Base-by-base conservation (phyloP, 2,888 invertebrate genomes). In the Eupithecia abbreviata region DNA sequence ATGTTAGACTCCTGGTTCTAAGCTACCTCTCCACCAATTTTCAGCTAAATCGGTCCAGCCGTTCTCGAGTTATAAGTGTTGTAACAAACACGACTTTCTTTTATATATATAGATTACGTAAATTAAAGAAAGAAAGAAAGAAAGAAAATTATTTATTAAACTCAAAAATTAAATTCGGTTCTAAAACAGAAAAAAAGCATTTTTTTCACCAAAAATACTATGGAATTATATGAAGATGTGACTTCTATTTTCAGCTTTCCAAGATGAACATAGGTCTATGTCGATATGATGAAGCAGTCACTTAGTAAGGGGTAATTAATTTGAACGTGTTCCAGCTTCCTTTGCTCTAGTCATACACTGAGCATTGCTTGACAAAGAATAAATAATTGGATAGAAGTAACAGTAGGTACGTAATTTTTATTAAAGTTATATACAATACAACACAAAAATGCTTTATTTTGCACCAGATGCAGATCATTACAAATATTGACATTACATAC, bases 251-350 rank as follows among this genome's bases (percentile, higher is more conserved):
- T 18, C 13, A 77, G 74, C 15, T 72, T 79, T 77, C 77, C 78
- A 77, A 80, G 77, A 74, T 67, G 70, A 43, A 51, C 30, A 76
- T 66, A 77, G 68, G 74, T 72, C 76, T 74, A 76, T 74, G 79
- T 77, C 75, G 69, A 79, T 80, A 84, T 84, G 82, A 86, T 86
- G 83, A 84, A 87, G 81, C 80, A 83, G 83, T 84, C 82, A 84
- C 88, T 88, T 86, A 86, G 90, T 87, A 82, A 87, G 83, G 87
- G 86, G 85, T 87, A 89, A 91, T 90, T 90, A 90, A 91, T 90
- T 88, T 82, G 81, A 87, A 90, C 83, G 87, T 88, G 89, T 86
- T 86, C 85, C 82, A 85, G 81, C 82, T 81, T 82, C 79, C 78
- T 77, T 74, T 76, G 75, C 73, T 79, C 74, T 82, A 82, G 76